phyloP scores from a whole-genome alignment of 2,113 vertebrate species.

The Petroica traversi region DNA sequence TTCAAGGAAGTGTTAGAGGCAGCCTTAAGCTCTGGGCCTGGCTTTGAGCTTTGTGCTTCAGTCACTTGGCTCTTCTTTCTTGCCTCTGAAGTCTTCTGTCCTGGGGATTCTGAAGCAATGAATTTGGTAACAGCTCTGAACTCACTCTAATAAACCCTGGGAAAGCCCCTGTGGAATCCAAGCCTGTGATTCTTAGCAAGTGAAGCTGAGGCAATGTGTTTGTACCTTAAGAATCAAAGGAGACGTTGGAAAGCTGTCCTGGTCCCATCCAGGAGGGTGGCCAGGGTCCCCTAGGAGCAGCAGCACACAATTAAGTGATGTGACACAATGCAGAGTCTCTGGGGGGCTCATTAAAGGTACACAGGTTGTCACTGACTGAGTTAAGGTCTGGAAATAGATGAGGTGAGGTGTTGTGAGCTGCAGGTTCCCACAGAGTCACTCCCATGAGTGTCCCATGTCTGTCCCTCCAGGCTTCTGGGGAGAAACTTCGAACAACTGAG shows the following conservation, averaged over 20 bases:
- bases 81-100: neutral
- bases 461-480: slow-evolving; percentile 52
- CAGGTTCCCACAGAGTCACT: neutral
- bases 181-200: neutral
- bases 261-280: neutral
- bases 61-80: neutral
- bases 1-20: neutral
- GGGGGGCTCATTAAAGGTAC: neutral
- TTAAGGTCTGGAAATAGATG: neutral
- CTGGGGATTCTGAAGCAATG: neutral
- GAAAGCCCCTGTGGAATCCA: neutral
- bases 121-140: neutral
- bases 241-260: neutral
- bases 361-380: neutral
- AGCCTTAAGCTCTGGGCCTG: neutral
- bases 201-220: neutral
- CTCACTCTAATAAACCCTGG: neutral
- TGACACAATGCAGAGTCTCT: neutral
- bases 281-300: neutral
- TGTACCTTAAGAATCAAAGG: neutral
- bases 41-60: neutral
- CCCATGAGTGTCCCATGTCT: neutral
- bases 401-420: neutral
- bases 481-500: slow-evolving; percentile 87
- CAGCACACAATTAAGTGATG: neutral